Evolutionary conservation across 2,888 invertebrate species (phyloP), one percentile per base, ranked within the genome.

Genomic region (Patella depressa): DNA sequence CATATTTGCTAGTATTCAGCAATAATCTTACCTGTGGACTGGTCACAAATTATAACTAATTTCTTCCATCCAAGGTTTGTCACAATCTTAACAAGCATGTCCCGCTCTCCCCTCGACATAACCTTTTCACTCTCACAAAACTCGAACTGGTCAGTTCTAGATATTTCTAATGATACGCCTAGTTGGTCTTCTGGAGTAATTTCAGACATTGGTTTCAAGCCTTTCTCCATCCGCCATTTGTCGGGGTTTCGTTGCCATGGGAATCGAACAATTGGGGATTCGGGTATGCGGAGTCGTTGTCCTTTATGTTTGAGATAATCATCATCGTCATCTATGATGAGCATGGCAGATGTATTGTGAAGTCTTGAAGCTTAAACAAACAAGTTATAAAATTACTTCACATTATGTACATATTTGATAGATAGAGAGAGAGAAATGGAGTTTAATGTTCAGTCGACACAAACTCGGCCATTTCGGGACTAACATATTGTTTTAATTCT

Each of bases 31-130:
- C 65, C 65, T 3, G 65, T 65, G 24, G 2, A 65, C 14, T 24
- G 19, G 11, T 65, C 65, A 65, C 65, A 65, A 65, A 65, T 65
- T 65, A 65, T 65, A 65, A 65, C 65, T 14, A 65, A 65, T n/a
- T 24, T 19, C 15, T 19, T 65, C 65, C 65, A 65, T 2, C 19
- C 65, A 14, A 65, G 24, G 24, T 65, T 65, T 7, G 65, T 65
- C 11, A 65, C 24, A 19, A 65, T 65, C 11, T 19, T 14, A 65
- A 24, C 19, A 12, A 65, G 24, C 19, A 65, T 65, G 14, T 65
- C 24, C 24, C 14, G 24, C 24, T 65, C 65, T 24, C 24, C 65
- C 12, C 19, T 19, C 65, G 65, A 12, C 65, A 65, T 65, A 12
- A 24, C 65, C 3, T 11, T 24, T 65, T n/a, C 65, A 65, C 65